A percentile compares a stretch with the other conserved stretches of the same genome.
Evolutionary conservation across 1,140 invertebrate species (phyloP).

Genomic region (Penaeus japonicus): DNA sequence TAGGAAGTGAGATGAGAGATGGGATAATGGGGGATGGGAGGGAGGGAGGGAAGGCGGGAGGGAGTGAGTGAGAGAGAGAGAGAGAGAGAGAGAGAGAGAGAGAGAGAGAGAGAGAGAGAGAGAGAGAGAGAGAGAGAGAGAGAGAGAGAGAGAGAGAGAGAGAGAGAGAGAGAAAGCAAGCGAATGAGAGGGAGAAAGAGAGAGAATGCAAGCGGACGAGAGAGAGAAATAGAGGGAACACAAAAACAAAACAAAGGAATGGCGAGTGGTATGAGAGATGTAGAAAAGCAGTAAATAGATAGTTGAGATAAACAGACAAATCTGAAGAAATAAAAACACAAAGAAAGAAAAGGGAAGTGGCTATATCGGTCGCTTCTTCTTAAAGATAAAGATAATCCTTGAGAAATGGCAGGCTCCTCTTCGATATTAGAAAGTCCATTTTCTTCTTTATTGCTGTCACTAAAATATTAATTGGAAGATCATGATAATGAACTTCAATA

Average conservation of each 20-base stretch:
- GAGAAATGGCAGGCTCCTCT: too few relatives aligned
- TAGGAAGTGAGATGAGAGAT: not conserved
- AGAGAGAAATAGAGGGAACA: not conserved
- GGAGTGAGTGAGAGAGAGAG: not conserved
- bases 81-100: not conserved
- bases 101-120: not conserved
- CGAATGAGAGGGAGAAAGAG: not conserved
- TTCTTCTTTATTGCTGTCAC: too few relatives aligned
- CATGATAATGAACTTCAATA: too few relatives aligned
- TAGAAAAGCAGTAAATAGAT: too few relatives aligned
- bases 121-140: not conserved
- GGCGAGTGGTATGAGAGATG: too few relatives aligned
- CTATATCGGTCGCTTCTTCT: too few relatives aligned
- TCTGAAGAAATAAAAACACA: too few relatives aligned
- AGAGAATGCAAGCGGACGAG: constrained; percentile 1
- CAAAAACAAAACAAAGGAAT: not conserved
- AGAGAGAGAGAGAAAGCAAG: not conserved
- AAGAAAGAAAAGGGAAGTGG: too few relatives aligned
- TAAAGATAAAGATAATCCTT: too few relatives aligned
- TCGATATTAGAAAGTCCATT: too few relatives aligned
- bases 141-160: not conserved
- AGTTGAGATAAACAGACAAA: too few relatives aligned
- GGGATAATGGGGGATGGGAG: not conserved
- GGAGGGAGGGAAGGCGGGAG: not conserved
- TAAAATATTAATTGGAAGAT: too few relatives aligned